These are phyloP conservation scores for Frankliniella intonsa DNA, from an alignment of 2,888 invertebrate genomes.

Conservation along the genomic window DNA sequence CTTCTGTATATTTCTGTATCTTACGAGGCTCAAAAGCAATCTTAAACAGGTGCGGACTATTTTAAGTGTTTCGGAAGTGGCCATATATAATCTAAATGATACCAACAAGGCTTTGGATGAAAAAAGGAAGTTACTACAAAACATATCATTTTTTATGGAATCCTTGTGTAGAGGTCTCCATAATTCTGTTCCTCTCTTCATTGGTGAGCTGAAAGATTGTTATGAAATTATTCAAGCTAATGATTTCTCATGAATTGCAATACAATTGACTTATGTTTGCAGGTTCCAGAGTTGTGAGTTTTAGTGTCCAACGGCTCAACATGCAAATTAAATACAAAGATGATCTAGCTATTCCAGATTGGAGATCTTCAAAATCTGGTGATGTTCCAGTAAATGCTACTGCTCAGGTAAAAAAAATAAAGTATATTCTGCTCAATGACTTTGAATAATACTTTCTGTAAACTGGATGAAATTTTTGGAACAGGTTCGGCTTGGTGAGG, in stretches of 20 bases:
- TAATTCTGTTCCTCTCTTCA: constrained; percentile 3
- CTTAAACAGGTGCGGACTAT: neutral
- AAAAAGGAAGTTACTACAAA: neutral
- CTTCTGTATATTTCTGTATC: neutral
- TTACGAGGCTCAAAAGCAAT: neutral
- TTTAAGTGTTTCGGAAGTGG: constrained; percentile 13
- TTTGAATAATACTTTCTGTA: neutral
- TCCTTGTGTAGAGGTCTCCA: neutral
- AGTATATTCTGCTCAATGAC: neutral
- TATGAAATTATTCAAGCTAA: neutral
- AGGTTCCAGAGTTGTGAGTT: neutral
- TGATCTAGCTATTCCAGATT: constrained; percentile 9
- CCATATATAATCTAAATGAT: neutral
- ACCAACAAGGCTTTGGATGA: neutral
- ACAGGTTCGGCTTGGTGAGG: neutral
- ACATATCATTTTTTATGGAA: neutral
- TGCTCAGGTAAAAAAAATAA: neutral
- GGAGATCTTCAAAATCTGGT: constrained; percentile 8
- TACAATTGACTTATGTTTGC: neutral
- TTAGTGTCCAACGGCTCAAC: constrained; percentile 5
- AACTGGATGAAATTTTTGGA: neutral
- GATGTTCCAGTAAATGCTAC: neutral
- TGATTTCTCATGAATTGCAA: neutral
- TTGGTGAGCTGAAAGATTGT: neutral
- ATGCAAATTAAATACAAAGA: constrained; percentile 4